These are phyloP conservation scores for Aporophyla nigra DNA, from an alignment of 2,888 invertebrate species.

Conservation along the genomic window DNA sequence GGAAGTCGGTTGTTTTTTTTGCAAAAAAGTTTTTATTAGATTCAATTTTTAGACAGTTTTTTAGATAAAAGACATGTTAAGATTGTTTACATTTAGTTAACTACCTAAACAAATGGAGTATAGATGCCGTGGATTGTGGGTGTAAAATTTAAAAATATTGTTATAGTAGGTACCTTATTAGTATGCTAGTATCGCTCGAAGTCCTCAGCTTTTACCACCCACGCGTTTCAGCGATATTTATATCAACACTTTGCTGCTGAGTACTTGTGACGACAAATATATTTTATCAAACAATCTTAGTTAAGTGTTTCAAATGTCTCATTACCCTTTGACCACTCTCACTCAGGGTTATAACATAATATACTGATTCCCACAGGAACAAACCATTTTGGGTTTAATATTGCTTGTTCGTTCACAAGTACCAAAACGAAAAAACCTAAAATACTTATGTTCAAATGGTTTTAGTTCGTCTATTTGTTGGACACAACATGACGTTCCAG, in stretches of 20 bases:
- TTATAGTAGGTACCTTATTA: slow-evolving; percentile 27
- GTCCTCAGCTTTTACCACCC: slow-evolving; percentile 25
- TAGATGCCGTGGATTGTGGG: slow-evolving; percentile 2
- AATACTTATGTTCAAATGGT: background rate
- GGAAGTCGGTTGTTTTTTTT: too few relatives aligned
- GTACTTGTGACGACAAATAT: slow-evolving; percentile 14
- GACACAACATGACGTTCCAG: background rate
- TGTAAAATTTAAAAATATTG: slow-evolving; percentile 29
- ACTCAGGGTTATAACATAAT: slow-evolving; percentile 1
- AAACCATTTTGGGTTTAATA: background rate
- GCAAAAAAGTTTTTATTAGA: too few relatives aligned
- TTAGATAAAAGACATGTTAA: too few relatives aligned
- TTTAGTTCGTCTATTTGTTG: background rate
- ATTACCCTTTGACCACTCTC: slow-evolving; percentile 32
- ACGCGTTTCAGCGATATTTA: slow-evolving; percentile 37
- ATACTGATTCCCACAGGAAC: slow-evolving; percentile 2
- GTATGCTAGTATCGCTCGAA: slow-evolving; percentile 37
- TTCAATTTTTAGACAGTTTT: too few relatives aligned
- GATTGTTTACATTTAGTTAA: too few relatives aligned
- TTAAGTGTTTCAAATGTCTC: slow-evolving; percentile 22
- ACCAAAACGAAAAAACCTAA: background rate
- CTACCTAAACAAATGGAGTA: too few relatives aligned
- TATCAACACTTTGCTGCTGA: slow-evolving; percentile 7
- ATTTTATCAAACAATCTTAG: slow-evolving; percentile 19
- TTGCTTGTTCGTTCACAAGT: background rate